Conservation (phyloP, 1,140 invertebrate genomes). For the Lerema accius region DNA sequence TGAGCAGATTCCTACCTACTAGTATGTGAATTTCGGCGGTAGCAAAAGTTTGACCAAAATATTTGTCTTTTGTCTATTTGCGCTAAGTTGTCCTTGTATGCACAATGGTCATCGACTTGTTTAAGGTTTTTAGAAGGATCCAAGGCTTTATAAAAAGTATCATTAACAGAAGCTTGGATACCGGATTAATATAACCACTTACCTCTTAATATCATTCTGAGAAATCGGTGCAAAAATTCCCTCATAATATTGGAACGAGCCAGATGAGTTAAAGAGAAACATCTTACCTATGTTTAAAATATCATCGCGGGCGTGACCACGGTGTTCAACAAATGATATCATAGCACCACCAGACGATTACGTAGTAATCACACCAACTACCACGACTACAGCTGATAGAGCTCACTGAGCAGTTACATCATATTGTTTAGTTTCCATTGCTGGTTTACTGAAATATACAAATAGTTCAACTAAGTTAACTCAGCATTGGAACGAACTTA, state of each 20-base stretch:
- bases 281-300: conserved; percentile 53
- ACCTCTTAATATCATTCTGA: conserved; percentile 3
- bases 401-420: not conserved
- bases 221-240: conserved; percentile 24
- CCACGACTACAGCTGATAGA: conserved; percentile 28
- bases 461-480: conserved; percentile 23
- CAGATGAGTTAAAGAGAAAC: conserved; percentile 41
- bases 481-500: conserved; percentile 36
- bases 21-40: too few relatives aligned
- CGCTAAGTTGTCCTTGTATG: not conserved
- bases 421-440: conserved; percentile 39
- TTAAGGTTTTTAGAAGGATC: not conserved
- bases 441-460: conserved; percentile 9
- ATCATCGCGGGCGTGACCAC: conserved; percentile 55
- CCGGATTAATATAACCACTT: not conserved
- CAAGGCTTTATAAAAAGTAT: not conserved
- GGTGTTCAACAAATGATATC: conserved; percentile 69
- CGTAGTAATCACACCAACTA: conserved; percentile 64
- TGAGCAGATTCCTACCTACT: too few relatives aligned
- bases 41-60: not conserved
- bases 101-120: not conserved
- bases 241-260: conserved; percentile 25
- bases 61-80: too few relatives aligned
- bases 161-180: not conserved
- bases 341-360: conserved; percentile 66